phyloP scores from a whole-genome alignment of 1,140 invertebrate genomes.

The Drosophila repleta region DNA sequence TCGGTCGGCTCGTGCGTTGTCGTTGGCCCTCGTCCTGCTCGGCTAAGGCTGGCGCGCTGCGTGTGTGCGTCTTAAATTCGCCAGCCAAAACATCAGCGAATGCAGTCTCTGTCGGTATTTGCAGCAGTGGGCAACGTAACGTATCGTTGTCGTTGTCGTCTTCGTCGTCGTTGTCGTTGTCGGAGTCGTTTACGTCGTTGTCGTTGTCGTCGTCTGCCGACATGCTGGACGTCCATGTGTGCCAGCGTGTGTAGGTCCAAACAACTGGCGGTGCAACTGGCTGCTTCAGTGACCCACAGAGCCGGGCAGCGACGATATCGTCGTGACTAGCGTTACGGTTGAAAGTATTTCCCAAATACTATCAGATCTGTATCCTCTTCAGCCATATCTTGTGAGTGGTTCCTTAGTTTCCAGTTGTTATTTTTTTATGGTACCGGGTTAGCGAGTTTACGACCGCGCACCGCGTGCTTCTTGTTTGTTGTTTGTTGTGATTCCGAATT shows the following conservation, averaged over 20 bases:
- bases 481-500: slow-evolving; percentile 58
- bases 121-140: slow-evolving; percentile 60
- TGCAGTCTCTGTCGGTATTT: slow-evolving; percentile 77
- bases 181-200: background rate
- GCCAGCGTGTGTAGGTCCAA: slow-evolving; percentile 21
- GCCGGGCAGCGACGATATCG: slow-evolving; percentile 43
- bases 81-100: slow-evolving; percentile 57
- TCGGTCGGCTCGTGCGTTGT: slow-evolving; percentile 1
- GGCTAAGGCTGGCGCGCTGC: slow-evolving; percentile 13
- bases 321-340: slow-evolving; percentile 29
- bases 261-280: slow-evolving; percentile 15
- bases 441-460: slow-evolving; percentile 9
- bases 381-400: background rate
- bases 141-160: background rate
- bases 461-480: slow-evolving; percentile 47
- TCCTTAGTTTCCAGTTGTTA: background rate
- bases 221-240: slow-evolving; percentile 13
- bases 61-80: slow-evolving; percentile 60
- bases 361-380: slow-evolving; percentile 5
- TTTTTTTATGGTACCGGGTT: background rate
- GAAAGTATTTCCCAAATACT: background rate
- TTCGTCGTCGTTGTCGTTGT: no score
- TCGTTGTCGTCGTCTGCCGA: background rate
- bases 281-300: slow-evolving; percentile 67
- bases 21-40: slow-evolving; percentile 17